A percentile compares a stretch with the other conserved stretches of the same genome.
Evolutionary conservation across 2,888 invertebrate species (phyloP).

Genomic region (Cataglyphis albicans): DNA sequence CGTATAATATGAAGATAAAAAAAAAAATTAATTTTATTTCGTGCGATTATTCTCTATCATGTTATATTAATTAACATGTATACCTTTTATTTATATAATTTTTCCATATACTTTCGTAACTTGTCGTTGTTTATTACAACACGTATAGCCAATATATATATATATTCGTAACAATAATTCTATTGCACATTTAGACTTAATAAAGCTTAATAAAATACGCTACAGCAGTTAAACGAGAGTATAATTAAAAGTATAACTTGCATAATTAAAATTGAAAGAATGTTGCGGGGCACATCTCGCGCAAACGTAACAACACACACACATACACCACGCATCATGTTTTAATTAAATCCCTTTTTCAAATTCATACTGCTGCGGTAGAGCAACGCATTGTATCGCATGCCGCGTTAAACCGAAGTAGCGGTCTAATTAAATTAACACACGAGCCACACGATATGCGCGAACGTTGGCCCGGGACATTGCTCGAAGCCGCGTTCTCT

Average conservation of each 20-base stretch:
- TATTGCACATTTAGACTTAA: constrained; percentile 6
- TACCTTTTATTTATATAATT: constrained; percentile 31
- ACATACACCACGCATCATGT: constrained; percentile 35
- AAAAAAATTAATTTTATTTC: constrained; percentile 6
- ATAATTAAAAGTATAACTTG: constrained; percentile 44
- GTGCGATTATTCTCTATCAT: background rate
- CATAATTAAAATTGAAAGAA: constrained; percentile 52
- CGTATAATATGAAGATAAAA: background rate
- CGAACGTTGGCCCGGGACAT: background rate
- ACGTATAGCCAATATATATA: background rate
- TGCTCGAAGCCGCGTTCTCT: constrained; percentile 25
- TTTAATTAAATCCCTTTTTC: constrained; percentile 54
- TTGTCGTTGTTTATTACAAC: background rate
- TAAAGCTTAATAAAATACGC: constrained; percentile 45
- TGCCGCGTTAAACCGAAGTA: constrained; percentile 49
- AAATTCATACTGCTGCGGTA: constrained; percentile 41
- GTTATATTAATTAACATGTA: background rate
- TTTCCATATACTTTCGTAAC: background rate
- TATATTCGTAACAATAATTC: constrained; percentile 5
- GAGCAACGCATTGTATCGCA: constrained; percentile 13
- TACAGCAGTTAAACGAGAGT: constrained; percentile 17
- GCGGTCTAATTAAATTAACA: constrained; percentile 55
- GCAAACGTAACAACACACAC: constrained; percentile 12
- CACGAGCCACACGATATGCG: constrained; percentile 6
- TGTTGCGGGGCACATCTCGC: constrained; percentile 33